Evolutionary conservation across 2,888 invertebrate genomes (phyloP).

Genomic region (Mythimna lalbum): DNA sequence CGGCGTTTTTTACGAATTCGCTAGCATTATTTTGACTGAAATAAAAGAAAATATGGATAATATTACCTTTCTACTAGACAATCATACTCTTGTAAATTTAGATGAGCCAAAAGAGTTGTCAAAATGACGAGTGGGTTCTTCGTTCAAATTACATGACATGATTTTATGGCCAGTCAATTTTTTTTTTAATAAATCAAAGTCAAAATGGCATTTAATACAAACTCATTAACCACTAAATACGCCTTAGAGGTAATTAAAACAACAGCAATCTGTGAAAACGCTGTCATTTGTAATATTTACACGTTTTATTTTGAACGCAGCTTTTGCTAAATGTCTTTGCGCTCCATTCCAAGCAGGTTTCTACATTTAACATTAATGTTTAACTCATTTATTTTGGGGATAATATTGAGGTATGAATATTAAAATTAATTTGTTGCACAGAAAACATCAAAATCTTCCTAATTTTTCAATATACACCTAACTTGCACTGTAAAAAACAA

Average conservation of each 20-base stretch:
- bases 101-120: slow-evolving; percentile 85
- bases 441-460: background rate
- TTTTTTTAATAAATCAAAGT: slow-evolving; percentile 17
- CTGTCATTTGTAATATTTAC: background rate
- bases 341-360: background rate
- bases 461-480: background rate
- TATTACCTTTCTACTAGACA: slow-evolving; percentile 84
- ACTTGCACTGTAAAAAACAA: background rate
- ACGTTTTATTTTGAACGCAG: slow-evolving; percentile 40
- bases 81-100: slow-evolving; percentile 90
- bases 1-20: slow-evolving; percentile 71
- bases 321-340: background rate
- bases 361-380: background rate
- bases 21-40: slow-evolving; percentile 59
- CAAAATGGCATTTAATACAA: slow-evolving; percentile 14
- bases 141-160: slow-evolving; percentile 66
- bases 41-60: slow-evolving; percentile 67
- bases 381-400: no score
- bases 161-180: slow-evolving; percentile 44
- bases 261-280: background rate
- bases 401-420: no score
- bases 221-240: slow-evolving; percentile 21
- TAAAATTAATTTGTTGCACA: background rate
- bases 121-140: slow-evolving; percentile 74
- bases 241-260: background rate